These are phyloP conservation scores for Pseudopipra pipra DNA, from an alignment of 2,113 vertebrate species.

Conservation along the genomic window DNA sequence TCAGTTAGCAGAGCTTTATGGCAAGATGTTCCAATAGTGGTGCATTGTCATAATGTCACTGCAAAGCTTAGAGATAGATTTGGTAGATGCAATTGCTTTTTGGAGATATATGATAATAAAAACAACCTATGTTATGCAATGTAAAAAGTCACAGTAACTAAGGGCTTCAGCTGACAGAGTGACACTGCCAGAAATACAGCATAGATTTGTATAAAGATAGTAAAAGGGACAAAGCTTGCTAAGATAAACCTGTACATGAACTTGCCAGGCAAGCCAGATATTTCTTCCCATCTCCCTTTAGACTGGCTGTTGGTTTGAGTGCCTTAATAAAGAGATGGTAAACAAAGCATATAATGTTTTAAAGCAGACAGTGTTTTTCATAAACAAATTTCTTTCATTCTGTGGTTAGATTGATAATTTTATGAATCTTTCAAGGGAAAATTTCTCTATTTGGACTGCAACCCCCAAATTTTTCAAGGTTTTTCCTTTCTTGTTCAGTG, in stretches of 20 bases:
- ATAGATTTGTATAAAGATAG: background rate
- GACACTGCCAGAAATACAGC: background rate
- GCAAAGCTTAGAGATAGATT: background rate
- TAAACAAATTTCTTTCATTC: background rate
- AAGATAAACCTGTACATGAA: background rate
- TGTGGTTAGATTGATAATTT: background rate
- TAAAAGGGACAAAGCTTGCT: background rate
- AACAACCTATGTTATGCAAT: background rate
- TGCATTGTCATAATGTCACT: conserved; percentile 5
- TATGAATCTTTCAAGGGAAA: background rate
- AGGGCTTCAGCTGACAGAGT: background rate
- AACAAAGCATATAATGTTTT: background rate
- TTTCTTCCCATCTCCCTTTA: background rate
- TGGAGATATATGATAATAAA: conserved; percentile 6
- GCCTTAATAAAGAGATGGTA: background rate
- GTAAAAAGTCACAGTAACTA: background rate
- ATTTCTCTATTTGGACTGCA: background rate
- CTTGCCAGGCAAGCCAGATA: background rate
- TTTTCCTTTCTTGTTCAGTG: background rate
- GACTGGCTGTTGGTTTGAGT: background rate
- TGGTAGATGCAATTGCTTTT: conserved; percentile 23
- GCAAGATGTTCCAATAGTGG: background rate
- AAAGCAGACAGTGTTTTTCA: background rate
- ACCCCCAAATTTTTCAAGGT: background rate
- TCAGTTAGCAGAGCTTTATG: background rate